Conservation (phyloP, 37 sponge, comb jelly and placozoan species). For the Agelas oroides region DNA sequence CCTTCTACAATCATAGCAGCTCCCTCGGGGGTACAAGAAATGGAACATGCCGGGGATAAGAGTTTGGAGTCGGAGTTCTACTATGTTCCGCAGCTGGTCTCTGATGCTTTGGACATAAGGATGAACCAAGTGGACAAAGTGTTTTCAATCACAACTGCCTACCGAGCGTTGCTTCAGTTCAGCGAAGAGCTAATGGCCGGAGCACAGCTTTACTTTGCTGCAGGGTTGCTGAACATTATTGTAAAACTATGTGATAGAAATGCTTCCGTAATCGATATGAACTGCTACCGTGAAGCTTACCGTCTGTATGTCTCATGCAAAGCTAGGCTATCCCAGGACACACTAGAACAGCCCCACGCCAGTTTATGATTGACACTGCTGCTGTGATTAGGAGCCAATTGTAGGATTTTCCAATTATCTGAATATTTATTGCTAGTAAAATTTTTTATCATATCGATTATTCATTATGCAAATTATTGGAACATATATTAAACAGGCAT, state of each 20-base stretch:
- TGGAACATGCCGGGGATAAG: not conserved
- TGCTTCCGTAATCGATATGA: not conserved
- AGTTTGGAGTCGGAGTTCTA: constrained; percentile 13
- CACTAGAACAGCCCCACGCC: no score
- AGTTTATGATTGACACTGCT: no score
- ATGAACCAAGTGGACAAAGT: constrained; percentile 20
- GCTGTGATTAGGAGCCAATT: no score
- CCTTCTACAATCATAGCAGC: constrained; percentile 39
- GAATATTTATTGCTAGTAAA: no score
- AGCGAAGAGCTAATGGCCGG: not conserved
- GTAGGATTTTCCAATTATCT: no score
- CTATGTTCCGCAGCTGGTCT: constrained; percentile 27
- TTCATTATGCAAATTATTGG: no score
- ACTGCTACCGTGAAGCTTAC: not conserved
- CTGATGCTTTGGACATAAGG: not conserved
- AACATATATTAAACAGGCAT: no score
- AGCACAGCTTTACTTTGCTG: not conserved
- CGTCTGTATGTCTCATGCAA: not conserved
- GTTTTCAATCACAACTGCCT: constrained; percentile 28
- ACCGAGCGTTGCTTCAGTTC: not conserved
- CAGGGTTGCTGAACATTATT: not conserved
- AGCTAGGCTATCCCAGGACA: no score
- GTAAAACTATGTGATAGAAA: not conserved
- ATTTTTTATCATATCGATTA: no score
- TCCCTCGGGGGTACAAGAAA: not conserved